Evolutionary conservation across 2,888 invertebrate genomes (phyloP).

Genomic region (Campaea margaritaria): DNA sequence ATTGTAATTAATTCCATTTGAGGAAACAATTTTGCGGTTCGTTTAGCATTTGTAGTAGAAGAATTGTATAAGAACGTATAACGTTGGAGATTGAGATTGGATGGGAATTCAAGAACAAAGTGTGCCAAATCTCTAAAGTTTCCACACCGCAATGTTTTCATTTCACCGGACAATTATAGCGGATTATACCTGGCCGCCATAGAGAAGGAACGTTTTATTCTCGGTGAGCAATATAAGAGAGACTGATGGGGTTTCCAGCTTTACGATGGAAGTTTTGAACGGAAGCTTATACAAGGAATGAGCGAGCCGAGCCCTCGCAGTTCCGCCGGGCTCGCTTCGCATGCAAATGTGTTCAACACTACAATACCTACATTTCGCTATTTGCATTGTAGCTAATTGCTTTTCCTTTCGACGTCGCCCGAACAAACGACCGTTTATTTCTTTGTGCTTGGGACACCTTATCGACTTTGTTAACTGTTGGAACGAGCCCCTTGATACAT

Average conservation of each 20-base stretch:
- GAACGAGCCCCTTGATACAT: constrained; percentile 8
- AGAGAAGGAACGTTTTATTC: constrained; percentile 16
- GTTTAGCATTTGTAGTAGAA: constrained; percentile 18
- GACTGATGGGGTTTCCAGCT: constrained; percentile 58
- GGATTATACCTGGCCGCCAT: constrained; percentile 26
- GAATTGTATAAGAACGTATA: constrained; percentile 8
- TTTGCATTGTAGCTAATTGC: constrained; percentile 80
- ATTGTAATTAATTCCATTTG: constrained; percentile 39
- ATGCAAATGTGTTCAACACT: constrained; percentile 76
- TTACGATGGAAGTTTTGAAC: constrained; percentile 62
- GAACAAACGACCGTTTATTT: constrained; percentile 67
- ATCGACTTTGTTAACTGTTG: constrained; percentile 45
- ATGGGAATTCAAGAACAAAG: constrained; percentile 13
- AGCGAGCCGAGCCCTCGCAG: constrained; percentile 57
- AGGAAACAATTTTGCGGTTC: constrained; percentile 28
- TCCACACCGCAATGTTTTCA: constrained; percentile 37
- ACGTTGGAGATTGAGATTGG: constrained; percentile 16
- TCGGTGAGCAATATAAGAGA: constrained; percentile 34
- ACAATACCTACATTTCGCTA: constrained; percentile 71
- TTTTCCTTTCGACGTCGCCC: constrained; percentile 72
- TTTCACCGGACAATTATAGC: constrained; percentile 26
- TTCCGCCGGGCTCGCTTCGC: constrained; percentile 65
- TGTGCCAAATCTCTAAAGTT: constrained; percentile 13
- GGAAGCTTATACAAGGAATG: constrained; percentile 60
- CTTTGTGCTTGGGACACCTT: constrained; percentile 62